Base-by-base conservation (phyloP, 2,113 vertebrate species). In the Spermophilus dauricus region DNA sequence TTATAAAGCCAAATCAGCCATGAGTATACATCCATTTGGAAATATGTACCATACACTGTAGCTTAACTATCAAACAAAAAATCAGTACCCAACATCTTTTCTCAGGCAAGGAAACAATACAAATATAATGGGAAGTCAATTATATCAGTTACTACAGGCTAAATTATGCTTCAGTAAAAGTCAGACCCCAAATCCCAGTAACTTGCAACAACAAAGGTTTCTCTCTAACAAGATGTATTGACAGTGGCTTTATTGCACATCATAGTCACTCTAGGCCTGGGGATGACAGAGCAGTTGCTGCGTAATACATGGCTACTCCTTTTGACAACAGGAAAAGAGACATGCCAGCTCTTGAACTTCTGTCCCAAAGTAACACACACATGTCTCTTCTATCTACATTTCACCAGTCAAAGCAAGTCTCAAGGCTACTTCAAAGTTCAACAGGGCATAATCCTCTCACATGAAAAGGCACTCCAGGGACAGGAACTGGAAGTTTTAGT, bases 401-500 rank as follows among this genome's bases (percentile, higher is more conserved):
- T 97, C 37, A 70, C 30, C 37, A 95, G 56, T 86, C 75, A 95
- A 78, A 86, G 22, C 24, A 70, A 75, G 84, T 86, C 86, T 69
- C 22, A 48, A 75, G 76, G 63, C 42, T 51, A 89, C 14, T 30
- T 39, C 53, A 16, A 24, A 69, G 58, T 84, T 92, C 75, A 90
- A 10, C 8, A 51, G 56, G 78, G 2, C 37, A 53, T n/a, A 32
- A 30, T 73, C 8, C 5, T 67, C 10, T 89, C 26, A 90, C 32
- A 26, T 11, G 2, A 51, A 76, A 48, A 72, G 30, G 61, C 18
- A 32, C 12, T 4, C 0, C 24, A 84, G 37, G 30, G 22, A 83
- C 56, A 94, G 37, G 85, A 77, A 88, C 20, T 61, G 18, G 65
- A 77, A 76, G 75, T 81, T 83, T 86, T 89, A 58, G 58, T 37